Base-by-base conservation (phyloP, 2,888 invertebrate genomes). In the Leptinotarsa tumamoca region DNA sequence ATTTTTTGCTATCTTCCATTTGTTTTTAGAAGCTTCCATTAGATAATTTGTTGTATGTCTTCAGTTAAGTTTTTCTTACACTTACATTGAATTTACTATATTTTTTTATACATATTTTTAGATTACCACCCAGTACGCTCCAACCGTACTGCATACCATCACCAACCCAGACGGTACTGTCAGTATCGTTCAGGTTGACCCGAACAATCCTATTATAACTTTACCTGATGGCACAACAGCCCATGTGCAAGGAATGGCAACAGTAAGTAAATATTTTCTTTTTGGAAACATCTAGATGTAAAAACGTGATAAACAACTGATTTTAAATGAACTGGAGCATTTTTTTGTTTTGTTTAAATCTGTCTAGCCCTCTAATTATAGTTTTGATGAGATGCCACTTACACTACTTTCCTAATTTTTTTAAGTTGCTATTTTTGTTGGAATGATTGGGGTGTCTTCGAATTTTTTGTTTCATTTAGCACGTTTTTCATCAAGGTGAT, bases 111-210 rank as follows among this genome's bases (percentile, higher is more conserved):
- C 21, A 51, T 5, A 72, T 77, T 82, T 83, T 15, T 85, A 91
- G 90, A 90, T 90, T 86, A 87, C 89, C 87, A 91, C 93, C 68
- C 93, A 95, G 89, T 96, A 95, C 89, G 93, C 95, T 74, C 96
- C 97, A 78, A 95, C 97, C 10, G 95, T 98, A 83, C 92, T 98
- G 75, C 98, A 98, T 88, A 97, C 97, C 10, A 97, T 98, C 89
- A 97, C 96, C 84, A 98, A 98, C 90, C 96, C 98, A 1, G 98
- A 98, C 90, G 98, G 98, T 79, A 95, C 97, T 14, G 96, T 98
- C 79, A 98, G 98, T 78, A 94, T 98, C 80, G 97, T 98, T 82
- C 98, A 98, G 90, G 96, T 97, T 83, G 97, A 97, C 90, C 96
- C 97, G 72, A 95, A 94, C 88, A 96, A 95, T 90, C 96, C 96